Percentiles rank a stretch among this genome's conserved stretches.
Evolutionary conservation across 2,113 vertebrate species (phyloP).

Genomic region (Edolisoma coerulescens): DNA sequence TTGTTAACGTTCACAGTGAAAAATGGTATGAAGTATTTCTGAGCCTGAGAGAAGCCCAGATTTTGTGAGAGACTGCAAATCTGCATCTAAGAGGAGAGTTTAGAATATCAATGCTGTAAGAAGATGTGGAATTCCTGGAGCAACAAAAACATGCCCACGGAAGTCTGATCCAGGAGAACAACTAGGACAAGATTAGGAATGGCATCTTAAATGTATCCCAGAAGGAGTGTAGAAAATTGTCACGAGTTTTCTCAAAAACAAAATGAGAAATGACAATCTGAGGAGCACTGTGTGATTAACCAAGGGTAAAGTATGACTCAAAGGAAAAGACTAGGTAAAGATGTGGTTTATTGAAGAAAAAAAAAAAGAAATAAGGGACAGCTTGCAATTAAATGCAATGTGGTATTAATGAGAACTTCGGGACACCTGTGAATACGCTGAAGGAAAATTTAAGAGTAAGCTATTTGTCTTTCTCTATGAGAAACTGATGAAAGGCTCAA

Average conservation of each 20-base stretch:
- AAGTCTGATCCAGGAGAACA: background rate
- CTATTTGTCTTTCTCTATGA: background rate
- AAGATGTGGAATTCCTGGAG: background rate
- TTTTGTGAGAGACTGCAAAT: background rate
- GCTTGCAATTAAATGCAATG: background rate
- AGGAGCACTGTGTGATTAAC: background rate
- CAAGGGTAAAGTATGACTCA: background rate
- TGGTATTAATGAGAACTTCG: background rate
- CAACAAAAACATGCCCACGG: background rate
- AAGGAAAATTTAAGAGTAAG: background rate
- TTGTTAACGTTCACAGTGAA: background rate
- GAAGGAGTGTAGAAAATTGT: background rate
- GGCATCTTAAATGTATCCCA: background rate
- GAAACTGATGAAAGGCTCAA: background rate
- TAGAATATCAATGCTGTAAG: background rate
- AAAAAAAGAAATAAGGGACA: background rate
- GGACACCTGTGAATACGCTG: background rate
- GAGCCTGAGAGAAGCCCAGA: background rate
- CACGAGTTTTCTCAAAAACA: background rate
- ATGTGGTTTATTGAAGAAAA: background rate
- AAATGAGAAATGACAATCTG: background rate
- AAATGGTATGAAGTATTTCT: background rate
- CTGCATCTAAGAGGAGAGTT: background rate
- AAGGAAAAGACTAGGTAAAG: background rate
- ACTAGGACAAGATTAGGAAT: background rate